Evolutionary conservation across 2,797 vertebrate species (phyloP).

Genomic region (Florisuga fusca): DNA sequence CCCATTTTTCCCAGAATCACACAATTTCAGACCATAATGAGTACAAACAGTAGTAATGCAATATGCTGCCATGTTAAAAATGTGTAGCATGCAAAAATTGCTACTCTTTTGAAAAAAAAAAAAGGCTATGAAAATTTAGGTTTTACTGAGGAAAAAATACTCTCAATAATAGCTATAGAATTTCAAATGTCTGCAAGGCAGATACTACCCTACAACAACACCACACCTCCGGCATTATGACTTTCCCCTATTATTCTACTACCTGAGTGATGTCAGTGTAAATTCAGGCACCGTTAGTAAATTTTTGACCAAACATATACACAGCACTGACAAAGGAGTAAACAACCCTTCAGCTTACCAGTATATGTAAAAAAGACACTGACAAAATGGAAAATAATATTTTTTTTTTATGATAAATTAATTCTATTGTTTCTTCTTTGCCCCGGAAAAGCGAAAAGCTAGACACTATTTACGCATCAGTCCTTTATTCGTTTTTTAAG

Average conservation of each 20-base stretch:
- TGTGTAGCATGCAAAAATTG: conserved; percentile 62
- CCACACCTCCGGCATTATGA: conserved; percentile 71
- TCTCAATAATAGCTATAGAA: conserved; percentile 72
- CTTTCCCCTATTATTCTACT: conserved; percentile 80
- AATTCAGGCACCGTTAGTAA: conserved; percentile 86
- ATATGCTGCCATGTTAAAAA: conserved; percentile 50
- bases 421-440: conserved; percentile 53
- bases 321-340: conserved; percentile 81
- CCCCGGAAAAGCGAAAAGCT: conserved; percentile 51
- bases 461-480: conserved; percentile 61
- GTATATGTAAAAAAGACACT: conserved; percentile 78
- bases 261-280: conserved; percentile 87
- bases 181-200: conserved; percentile 76
- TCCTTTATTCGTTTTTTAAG: conserved; percentile 59
- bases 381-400: conserved; percentile 75
- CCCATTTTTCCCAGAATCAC: background rate
- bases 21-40: background rate
- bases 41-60: conserved; percentile 25
- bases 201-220: conserved; percentile 70
- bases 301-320: conserved; percentile 81
- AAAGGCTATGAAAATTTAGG: conserved; percentile 72
- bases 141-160: conserved; percentile 74
- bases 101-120: conserved; percentile 69
- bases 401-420: conserved; percentile 66
- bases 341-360: conserved; percentile 79